phyloP scores from a whole-genome alignment of 2,113 vertebrate genomes.

The Perca flavescens region DNA sequence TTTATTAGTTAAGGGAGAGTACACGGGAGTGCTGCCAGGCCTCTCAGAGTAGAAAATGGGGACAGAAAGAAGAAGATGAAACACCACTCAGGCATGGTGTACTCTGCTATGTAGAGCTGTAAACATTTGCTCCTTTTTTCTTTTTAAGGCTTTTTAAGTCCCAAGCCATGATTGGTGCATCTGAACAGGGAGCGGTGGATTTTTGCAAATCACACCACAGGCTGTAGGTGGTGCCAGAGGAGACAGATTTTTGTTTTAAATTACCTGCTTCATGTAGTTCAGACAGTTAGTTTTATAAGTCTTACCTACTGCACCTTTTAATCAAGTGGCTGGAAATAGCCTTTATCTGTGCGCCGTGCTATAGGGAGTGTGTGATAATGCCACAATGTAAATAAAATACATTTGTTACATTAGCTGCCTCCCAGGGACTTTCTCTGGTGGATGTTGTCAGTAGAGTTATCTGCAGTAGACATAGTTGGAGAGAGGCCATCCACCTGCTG shows the following conservation, averaged over 20 bases:
- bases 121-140: conserved; percentile 55
- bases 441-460: conserved; percentile 16
- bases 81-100: conserved; percentile 57
- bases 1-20: conserved; percentile 80
- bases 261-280: no score
- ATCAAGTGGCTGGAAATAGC: conserved; percentile 74
- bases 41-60: conserved; percentile 59
- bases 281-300: no score
- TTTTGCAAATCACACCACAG: no score
- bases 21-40: conserved; percentile 75
- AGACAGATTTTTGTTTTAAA: no score
- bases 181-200: no score
- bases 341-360: conserved; percentile 58
- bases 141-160: conserved; percentile 16
- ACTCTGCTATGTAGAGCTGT: conserved; percentile 58
- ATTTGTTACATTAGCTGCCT: conserved; percentile 24
- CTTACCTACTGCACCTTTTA: no score
- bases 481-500: conserved; percentile 24
- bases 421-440: conserved; percentile 9
- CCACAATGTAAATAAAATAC: conserved; percentile 31
- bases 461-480: conserved; percentile 14
- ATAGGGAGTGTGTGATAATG: conserved; percentile 46
- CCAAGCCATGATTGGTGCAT: no score
- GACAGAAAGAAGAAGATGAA: conserved; percentile 65
- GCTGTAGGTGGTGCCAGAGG: no score